Percentiles rank a stretch among this genome's conserved stretches.
Evolutionary conservation across 2,113 vertebrate genomes (phyloP).

Genomic region (Rousettus leschenaultii): DNA sequence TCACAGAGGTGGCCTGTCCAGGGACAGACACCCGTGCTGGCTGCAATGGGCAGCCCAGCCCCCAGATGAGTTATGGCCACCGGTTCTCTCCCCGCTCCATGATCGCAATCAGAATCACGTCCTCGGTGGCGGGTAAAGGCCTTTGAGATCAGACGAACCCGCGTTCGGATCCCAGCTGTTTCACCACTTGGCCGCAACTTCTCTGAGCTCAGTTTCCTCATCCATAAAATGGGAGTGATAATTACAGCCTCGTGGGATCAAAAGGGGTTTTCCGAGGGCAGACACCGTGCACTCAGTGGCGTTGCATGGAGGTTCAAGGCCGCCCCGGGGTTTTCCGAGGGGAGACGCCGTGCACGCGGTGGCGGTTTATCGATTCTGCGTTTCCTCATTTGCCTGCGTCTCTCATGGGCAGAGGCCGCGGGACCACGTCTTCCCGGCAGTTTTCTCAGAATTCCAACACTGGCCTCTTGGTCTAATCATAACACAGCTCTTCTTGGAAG

Average conservation of each 20-base stretch:
- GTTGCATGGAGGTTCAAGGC: neutral
- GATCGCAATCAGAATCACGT: neutral
- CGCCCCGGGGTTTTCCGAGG: neutral
- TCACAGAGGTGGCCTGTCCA: neutral
- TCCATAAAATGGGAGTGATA: neutral
- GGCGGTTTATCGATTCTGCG: neutral
- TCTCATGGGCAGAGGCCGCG: neutral
- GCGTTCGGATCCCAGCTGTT: neutral
- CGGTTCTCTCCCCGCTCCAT: neutral
- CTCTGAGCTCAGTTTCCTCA: neutral
- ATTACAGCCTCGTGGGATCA: neutral
- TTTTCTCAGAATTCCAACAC: constrained; percentile 22
- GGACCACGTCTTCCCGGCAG: neutral
- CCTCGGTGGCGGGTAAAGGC: too few species aligned
- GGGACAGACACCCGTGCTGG: neutral
- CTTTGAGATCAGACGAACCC: neutral
- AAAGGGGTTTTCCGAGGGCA: too few species aligned
- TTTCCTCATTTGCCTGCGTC: neutral
- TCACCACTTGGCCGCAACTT: accelerated
- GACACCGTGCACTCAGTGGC: too few species aligned
- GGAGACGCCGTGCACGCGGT: neutral
- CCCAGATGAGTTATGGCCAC: too few species aligned
- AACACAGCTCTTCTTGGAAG: constrained; percentile 65
- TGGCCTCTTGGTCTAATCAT: constrained; percentile 50
- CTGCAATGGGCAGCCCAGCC: neutral